These are phyloP conservation scores for Anguilla obscura DNA, from an alignment of 2,797 vertebrate genomes.

Conservation along the genomic window DNA sequence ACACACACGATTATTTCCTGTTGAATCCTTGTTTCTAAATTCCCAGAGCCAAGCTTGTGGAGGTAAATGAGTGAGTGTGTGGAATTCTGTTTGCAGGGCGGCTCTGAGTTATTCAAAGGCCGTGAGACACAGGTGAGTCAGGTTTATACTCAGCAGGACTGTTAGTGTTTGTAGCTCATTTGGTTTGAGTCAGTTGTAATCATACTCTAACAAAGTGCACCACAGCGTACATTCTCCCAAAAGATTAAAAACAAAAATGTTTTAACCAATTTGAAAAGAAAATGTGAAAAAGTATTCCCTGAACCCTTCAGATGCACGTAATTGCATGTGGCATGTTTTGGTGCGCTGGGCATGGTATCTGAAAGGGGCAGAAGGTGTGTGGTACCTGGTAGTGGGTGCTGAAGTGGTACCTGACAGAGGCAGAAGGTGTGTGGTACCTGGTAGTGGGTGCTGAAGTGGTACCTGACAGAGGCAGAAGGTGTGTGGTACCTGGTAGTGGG, in stretches of 20 bases:
- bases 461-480: conserved; percentile 21
- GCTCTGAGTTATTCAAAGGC: neutral
- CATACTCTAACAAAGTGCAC: neutral
- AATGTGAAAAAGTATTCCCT: too few relatives aligned
- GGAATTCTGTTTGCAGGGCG: neutral
- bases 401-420: neutral
- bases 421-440: conserved; percentile 44
- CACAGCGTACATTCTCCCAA: neutral
- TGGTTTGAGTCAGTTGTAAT: neutral
- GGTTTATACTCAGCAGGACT: neutral
- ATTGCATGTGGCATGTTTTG: neutral
- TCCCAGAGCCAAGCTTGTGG: neutral
- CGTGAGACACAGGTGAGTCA: neutral
- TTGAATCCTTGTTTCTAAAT: neutral
- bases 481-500: conserved; percentile 44
- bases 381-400: neutral
- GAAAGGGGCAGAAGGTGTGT: neutral
- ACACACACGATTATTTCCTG: neutral
- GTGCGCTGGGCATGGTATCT: too few relatives aligned
- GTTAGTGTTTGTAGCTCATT: neutral
- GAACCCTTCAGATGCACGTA: too few relatives aligned
- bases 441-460: neutral
- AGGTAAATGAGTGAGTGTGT: neutral
- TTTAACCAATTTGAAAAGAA: neutral
- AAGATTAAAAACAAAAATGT: neutral